These are phyloP conservation scores for Coenonympha arcania DNA, from an alignment of 2,888 invertebrate species.

Conservation along the genomic window DNA sequence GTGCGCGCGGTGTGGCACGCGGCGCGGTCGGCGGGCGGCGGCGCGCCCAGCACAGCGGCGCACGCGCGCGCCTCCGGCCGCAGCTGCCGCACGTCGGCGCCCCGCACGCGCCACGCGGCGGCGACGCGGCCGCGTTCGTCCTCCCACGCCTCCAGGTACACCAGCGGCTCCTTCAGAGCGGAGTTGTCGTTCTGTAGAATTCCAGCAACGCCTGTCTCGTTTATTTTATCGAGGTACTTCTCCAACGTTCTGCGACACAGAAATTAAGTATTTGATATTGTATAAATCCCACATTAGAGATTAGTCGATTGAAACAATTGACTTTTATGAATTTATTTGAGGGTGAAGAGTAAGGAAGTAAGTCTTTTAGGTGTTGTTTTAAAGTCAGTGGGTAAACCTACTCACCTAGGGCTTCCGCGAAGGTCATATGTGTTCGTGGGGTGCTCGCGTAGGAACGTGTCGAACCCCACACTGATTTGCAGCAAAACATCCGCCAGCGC, in stretches of 20 bases:
- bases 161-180: background rate
- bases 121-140: background rate
- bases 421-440: constrained; percentile 12
- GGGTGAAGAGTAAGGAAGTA: too few species aligned
- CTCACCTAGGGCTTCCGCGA: constrained; percentile 10
- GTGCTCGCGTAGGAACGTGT: constrained; percentile 3
- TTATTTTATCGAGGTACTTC: background rate
- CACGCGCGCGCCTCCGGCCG: background rate
- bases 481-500: constrained; percentile 18
- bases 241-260: background rate
- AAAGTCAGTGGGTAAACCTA: background rate
- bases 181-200: background rate
- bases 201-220: background rate
- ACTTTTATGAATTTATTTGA: too few species aligned
- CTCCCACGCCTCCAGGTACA: background rate
- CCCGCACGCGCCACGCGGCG: background rate
- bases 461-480: constrained; percentile 17
- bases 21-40: constrained; percentile 1
- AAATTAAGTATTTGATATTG: too few species aligned
- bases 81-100: background rate
- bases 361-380: too few species aligned
- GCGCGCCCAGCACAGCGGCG: background rate
- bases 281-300: too few species aligned
- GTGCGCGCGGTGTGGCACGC: constrained; percentile 20
- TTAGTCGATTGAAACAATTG: too few species aligned